A percentile compares a stretch with the other conserved stretches of the same genome.
These are phyloP conservation scores for Nephila pilipes DNA, from an alignment of 1,140 invertebrate genomes.

Conservation along the genomic window DNA sequence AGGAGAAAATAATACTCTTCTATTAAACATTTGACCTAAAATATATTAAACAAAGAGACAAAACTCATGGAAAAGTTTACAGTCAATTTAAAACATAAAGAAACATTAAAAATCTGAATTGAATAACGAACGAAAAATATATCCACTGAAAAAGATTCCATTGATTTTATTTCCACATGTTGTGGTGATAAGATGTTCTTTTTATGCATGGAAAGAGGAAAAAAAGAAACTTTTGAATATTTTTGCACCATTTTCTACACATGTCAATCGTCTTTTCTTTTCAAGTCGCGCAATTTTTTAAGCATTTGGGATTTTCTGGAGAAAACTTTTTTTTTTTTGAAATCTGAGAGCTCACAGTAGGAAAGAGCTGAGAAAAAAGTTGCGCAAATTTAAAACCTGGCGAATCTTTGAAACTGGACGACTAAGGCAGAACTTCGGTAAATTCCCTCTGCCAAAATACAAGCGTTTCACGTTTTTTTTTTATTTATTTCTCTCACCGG, in stretches of 20 bases:
- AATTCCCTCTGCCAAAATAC: neutral
- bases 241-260: neutral
- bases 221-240: neutral
- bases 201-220: neutral
- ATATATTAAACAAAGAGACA: too few species aligned
- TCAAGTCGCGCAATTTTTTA: neutral
- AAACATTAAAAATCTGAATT: neutral
- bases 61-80: too few species aligned
- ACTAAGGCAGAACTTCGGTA: neutral
- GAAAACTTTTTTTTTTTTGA: neutral
- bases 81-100: neutral
- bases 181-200: neutral
- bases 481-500: neutral
- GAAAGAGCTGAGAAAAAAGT: neutral
- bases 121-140: neutral
- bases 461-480: neutral
- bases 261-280: neutral
- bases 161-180: neutral
- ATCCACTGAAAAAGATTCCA: neutral
- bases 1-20: too few species aligned
- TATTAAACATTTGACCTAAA: too few species aligned
- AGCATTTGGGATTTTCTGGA: neutral
- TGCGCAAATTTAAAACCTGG: neutral
- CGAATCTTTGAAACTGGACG: neutral
- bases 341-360: neutral